Evolutionary conservation across 2,113 vertebrate genomes (phyloP).

Genomic region (Psephotus haematonotus): DNA sequence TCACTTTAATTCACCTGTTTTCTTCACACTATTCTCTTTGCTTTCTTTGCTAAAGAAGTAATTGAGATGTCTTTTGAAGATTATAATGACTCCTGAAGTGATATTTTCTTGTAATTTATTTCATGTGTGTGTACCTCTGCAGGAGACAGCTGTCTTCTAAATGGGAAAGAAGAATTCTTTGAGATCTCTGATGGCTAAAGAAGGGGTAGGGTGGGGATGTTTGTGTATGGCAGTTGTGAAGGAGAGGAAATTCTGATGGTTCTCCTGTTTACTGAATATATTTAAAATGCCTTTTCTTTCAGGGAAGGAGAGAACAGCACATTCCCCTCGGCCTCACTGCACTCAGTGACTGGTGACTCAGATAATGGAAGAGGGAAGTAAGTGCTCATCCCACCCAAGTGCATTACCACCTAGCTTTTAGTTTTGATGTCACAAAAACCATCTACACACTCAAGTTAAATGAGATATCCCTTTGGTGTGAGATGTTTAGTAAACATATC

Average conservation of each 20-base stretch:
- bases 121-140: not conserved
- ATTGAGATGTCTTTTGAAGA: not conserved
- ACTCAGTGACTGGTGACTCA: not conserved
- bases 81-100: not conserved
- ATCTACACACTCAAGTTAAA: not conserved
- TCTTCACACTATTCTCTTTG: not conserved
- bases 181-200: not conserved
- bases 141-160: not conserved
- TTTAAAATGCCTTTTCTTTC: not conserved
- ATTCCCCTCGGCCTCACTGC: not conserved
- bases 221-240: not conserved
- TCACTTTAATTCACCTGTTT: not conserved
- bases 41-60: not conserved
- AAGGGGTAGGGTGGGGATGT: not conserved
- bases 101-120: not conserved
- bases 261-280: not conserved
- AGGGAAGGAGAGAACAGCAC: rapidly evolving
- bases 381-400: not conserved
- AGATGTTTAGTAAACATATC: not conserved
- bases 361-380: not conserved
- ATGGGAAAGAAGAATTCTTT: not conserved
- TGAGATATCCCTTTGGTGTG: not conserved
- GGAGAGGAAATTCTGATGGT: not conserved
- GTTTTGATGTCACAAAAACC: not conserved
- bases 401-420: not conserved